Conservation (phyloP, 2,797 vertebrate genomes). For the Squalus acanthias region DNA sequence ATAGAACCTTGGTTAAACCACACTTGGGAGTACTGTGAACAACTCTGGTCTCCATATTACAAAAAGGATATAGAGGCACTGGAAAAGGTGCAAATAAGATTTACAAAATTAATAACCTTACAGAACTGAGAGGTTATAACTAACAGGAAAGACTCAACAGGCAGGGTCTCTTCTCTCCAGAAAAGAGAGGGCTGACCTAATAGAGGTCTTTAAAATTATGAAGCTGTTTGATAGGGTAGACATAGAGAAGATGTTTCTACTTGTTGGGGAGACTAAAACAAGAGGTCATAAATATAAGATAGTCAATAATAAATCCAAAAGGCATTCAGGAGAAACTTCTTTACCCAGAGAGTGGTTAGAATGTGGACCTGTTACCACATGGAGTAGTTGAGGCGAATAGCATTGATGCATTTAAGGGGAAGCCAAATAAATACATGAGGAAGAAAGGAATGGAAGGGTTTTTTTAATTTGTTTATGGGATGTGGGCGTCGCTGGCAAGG, state of each 20-base stretch:
- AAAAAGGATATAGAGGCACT: no score
- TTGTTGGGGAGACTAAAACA: not conserved
- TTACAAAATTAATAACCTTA: no score
- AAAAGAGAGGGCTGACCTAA: not conserved
- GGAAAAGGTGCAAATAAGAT: no score
- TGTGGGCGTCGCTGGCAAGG: no score
- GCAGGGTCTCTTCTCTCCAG: no score
- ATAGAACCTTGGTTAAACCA: no score
- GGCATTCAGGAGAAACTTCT: not conserved
- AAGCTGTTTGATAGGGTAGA: not conserved
- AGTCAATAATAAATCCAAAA: not conserved
- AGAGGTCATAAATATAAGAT: not conserved
- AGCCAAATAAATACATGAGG: not conserved
- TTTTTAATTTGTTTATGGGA: no score
- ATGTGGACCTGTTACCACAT: not conserved
- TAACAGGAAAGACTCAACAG: not conserved
- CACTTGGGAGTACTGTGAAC: no score
- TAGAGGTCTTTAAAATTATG: not conserved
- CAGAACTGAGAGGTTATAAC: no score
- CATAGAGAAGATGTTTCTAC: not conserved
- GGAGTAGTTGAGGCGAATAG: not conserved
- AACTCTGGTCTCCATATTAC: no score
- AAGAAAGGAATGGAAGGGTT: not conserved
- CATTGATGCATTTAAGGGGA: not conserved
- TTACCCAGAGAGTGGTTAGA: not conserved